Base-by-base conservation (phyloP, 2,888 invertebrate genomes). In the Petrophora chlorosata region DNA sequence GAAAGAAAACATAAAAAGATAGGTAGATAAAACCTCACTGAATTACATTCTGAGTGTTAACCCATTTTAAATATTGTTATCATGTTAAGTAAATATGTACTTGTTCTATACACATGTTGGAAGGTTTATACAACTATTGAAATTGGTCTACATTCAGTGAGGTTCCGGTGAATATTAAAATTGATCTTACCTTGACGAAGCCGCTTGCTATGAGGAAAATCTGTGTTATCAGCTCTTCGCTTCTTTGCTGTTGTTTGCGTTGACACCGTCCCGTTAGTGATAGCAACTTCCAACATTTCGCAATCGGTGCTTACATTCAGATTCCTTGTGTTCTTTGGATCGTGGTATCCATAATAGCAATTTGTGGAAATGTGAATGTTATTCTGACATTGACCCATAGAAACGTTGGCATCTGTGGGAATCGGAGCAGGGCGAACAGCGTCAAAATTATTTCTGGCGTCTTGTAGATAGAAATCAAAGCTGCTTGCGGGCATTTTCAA, bases 281-380 rank as follows among this genome's bases (percentile, higher is more conserved):
- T 58, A 28, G 74, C 66, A 44, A 74, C 64, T 56, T 87, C 87
- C 36, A 72, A 55, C 88, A 89, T 90, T 76, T 90, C 90, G 70
- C 82, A 85, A 77, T 86, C 86, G 7, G 69, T 73, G 46, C 67
- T 73, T 55, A 65, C 65, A 61, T 73, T 65, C 44, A 59, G 54
- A 50, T 61, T 73, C 63, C 68, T 66, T 17, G 64, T 40, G 40
- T 53, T 73, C 61, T 82, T 81, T 12, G 78, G 62, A 53, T 82
- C 77, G 45, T 91, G 90, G 70, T 82, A 91, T 39, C 91, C 91
- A 57, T 91, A 91, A 65, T 91, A 91, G 63, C 89, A 89, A 72
- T 91, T 91, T 30, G 85, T 87, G 34, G 91, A 91, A 65, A 91
- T 78, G 66, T 88, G 88, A 59, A 90, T 67, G 64, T 25, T 41